phyloP scores from a whole-genome alignment of 2,888 invertebrate species.

The Piscicola geometra region DNA sequence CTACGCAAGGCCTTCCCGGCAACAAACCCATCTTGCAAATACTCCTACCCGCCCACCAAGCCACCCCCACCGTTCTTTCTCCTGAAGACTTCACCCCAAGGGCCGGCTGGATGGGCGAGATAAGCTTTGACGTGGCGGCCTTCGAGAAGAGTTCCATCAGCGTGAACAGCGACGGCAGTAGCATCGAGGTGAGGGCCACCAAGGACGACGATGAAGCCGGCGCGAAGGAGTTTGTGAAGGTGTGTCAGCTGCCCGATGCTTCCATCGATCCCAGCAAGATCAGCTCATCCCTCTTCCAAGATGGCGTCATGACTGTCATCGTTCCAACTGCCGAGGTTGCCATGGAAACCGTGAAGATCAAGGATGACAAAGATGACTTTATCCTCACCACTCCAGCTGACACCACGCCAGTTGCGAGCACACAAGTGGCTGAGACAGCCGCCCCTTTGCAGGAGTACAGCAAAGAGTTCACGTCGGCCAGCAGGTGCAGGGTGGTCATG shows the following conservation, averaged over 20 bases:
- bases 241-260: constrained; percentile 41
- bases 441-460: background rate
- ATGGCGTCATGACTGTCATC: constrained; percentile 42
- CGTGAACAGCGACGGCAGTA: constrained; percentile 42
- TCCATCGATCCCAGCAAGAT: constrained; percentile 38
- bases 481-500: background rate
- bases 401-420: too few species aligned
- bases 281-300: constrained; percentile 42
- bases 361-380: background rate
- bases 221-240: constrained; percentile 40
- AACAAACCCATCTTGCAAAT: constrained; percentile 7
- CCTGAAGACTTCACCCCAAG: constrained; percentile 30
- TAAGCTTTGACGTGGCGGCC: constrained; percentile 42
- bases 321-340: constrained; percentile 36
- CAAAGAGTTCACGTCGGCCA: background rate
- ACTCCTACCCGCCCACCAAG: background rate
- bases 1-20: background rate
- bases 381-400: background rate
- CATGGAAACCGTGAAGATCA: background rate
- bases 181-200: constrained; percentile 42
- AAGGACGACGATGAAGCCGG: constrained; percentile 39
- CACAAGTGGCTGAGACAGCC: background rate
- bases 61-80: background rate
- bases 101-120: constrained; percentile 29
- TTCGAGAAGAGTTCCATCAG: constrained; percentile 39